Percentiles rank a stretch among this genome's conserved stretches.
Conservation (phyloP, 2,888 invertebrate species). For the Dasysyrphus albostriatus region DNA sequence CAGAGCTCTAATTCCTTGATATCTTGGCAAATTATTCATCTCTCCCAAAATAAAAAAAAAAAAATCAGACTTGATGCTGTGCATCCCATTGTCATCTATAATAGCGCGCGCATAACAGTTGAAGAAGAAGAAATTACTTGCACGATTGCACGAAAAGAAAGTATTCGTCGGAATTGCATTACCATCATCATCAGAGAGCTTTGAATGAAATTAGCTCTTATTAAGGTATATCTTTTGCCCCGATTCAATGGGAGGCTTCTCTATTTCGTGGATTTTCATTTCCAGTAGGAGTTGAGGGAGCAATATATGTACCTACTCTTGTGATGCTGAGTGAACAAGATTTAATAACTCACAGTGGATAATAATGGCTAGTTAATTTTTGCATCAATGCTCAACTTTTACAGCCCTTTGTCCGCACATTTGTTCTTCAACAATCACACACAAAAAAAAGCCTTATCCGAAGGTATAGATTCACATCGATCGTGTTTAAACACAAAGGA, state of each 20-base stretch:
- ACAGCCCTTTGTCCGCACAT: constrained; percentile 68
- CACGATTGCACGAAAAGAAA: constrained; percentile 76
- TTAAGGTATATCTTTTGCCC: constrained; percentile 59
- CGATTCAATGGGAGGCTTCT: constrained; percentile 44
- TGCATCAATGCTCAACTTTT: constrained; percentile 44
- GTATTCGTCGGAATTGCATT: constrained; percentile 60
- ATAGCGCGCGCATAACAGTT: constrained; percentile 59
- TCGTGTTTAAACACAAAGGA: constrained; percentile 49
- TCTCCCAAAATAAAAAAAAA: constrained; percentile 10
- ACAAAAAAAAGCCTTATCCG: constrained; percentile 13
- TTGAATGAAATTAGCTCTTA: constrained; percentile 69
- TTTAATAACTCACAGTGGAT: constrained; percentile 65
- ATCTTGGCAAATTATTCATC: constrained; percentile 56
- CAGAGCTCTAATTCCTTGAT: constrained; percentile 53
- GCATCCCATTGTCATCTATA: constrained; percentile 68
- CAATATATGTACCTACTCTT: background rate
- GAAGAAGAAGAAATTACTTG: constrained; percentile 71
- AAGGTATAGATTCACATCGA: constrained; percentile 29
- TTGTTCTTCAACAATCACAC: constrained; percentile 53
- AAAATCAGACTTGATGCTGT: constrained; percentile 8
- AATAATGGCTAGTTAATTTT: constrained; percentile 60
- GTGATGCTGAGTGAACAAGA: constrained; percentile 33
- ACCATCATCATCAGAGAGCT: constrained; percentile 36
- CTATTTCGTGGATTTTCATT: constrained; percentile 45
- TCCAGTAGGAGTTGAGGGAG: constrained; percentile 3